phyloP scores from a whole-genome alignment of 2,888 invertebrate genomes.

The Odontomyia ornata region DNA sequence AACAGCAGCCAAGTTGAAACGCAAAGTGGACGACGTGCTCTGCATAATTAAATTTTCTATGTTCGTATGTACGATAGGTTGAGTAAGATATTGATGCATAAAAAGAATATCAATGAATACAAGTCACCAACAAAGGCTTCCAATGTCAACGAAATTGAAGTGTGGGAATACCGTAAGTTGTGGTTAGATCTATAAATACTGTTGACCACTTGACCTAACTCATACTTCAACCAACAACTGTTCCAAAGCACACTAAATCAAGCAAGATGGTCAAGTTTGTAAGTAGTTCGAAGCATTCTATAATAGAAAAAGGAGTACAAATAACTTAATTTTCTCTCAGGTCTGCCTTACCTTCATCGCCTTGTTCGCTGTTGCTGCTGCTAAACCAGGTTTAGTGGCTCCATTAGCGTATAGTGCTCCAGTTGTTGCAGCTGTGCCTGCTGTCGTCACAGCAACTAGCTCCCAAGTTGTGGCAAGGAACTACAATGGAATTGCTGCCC shows the following conservation, averaged over 20 bases:
- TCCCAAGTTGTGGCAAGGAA: slow-evolving; percentile 67
- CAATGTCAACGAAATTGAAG: slow-evolving; percentile 30
- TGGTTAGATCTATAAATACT: slow-evolving; percentile 19
- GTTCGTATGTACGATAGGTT: slow-evolving; percentile 17
- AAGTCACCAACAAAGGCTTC: background rate
- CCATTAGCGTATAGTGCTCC: slow-evolving; percentile 45
- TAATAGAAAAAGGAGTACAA: background rate
- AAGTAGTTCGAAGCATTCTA: background rate
- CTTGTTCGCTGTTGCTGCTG: slow-evolving; percentile 56
- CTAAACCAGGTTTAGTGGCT: slow-evolving; percentile 56
- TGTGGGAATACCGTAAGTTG: slow-evolving; percentile 18
- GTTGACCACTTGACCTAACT: background rate
- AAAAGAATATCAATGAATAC: slow-evolving; percentile 25
- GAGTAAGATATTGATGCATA: slow-evolving; percentile 14
- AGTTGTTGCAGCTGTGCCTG: slow-evolving; percentile 40
- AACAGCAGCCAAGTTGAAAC: slow-evolving; percentile 26
- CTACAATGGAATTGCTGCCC: slow-evolving; percentile 64
- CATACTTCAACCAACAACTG: slow-evolving; percentile 6
- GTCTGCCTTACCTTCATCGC: slow-evolving; percentile 66
- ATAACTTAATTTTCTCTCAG: slow-evolving; percentile 55
- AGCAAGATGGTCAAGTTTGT: slow-evolving; percentile 43
- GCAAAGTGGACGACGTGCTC: background rate
- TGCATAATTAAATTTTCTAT: slow-evolving; percentile 27
- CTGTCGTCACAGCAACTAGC: slow-evolving; percentile 67
- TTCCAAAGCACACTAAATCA: background rate